Conservation (phyloP, 1,140 invertebrate species). For the Chymomyza costata region DNA sequence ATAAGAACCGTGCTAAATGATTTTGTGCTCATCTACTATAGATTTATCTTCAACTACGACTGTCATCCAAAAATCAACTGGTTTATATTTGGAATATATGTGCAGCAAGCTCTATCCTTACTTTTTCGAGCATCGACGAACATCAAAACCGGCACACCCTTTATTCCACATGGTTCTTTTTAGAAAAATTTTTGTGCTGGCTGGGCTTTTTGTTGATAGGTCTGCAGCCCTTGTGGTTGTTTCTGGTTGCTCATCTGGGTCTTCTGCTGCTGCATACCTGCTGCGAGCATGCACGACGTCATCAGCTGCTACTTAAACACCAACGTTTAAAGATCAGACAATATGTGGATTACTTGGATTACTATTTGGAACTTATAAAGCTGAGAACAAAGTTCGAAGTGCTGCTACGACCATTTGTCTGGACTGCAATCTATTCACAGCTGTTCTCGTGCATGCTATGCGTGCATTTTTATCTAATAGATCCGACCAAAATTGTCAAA, state of each 20-base stretch:
- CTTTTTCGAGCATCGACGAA: not conserved
- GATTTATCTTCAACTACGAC: constrained; percentile 5
- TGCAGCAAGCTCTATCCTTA: too few relatives aligned
- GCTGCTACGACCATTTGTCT: constrained; percentile 33
- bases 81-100: constrained; percentile 8
- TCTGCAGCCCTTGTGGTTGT: constrained; percentile 31
- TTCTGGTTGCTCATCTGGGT: constrained; percentile 11
- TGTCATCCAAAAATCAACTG: constrained; percentile 25
- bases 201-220: constrained; percentile 14
- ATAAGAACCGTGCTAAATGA: constrained; percentile 24
- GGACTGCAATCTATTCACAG: constrained; percentile 5
- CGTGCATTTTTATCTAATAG: constrained; percentile 29
- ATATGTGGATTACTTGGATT: not conserved
- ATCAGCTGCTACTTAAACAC: too few relatives aligned
- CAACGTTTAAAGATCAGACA: not conserved
- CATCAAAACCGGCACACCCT: not conserved
- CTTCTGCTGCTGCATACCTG: constrained; percentile 24
- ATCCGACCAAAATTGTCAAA: not conserved
- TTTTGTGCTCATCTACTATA: constrained; percentile 22
- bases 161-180: not conserved
- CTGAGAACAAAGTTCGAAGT: constrained; percentile 28
- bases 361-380: constrained; percentile 27
- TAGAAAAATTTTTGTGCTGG: not conserved
- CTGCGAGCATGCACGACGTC: constrained; percentile 14
- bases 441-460: not conserved